phyloP scores from a whole-genome alignment of 2,113 vertebrate genomes.

The Ammodytes marinus region DNA sequence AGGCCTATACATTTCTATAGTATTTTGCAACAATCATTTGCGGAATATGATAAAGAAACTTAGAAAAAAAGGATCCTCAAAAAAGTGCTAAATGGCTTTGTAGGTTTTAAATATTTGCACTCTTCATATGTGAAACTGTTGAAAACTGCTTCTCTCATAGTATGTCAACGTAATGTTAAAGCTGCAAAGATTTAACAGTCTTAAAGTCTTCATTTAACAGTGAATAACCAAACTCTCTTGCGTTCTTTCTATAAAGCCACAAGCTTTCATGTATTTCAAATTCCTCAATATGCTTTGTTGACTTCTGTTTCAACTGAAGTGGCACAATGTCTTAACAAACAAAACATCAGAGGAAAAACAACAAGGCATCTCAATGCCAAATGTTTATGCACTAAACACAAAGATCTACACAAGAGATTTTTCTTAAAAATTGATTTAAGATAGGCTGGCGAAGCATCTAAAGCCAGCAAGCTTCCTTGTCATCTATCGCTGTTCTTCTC shows the following conservation, averaged over 20 bases:
- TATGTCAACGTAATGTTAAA: slow-evolving; percentile 75
- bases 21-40: slow-evolving; percentile 39
- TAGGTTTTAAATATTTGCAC: slow-evolving; percentile 51
- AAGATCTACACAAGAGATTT: slow-evolving; percentile 48
- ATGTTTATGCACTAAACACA: slow-evolving; percentile 43
- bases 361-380: slow-evolving; percentile 40
- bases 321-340: slow-evolving; percentile 51
- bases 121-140: slow-evolving; percentile 55
- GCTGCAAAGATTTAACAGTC: slow-evolving; percentile 85
- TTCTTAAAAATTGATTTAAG: slow-evolving; percentile 37
- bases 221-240: slow-evolving; percentile 65
- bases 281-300: slow-evolving; percentile 33
- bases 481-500: slow-evolving; percentile 15
- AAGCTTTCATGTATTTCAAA: slow-evolving; percentile 52
- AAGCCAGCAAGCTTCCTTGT: slow-evolving; percentile 43
- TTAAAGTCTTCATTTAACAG: slow-evolving; percentile 78
- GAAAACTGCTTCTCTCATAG: slow-evolving; percentile 40
- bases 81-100: slow-evolving; percentile 49
- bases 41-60: slow-evolving; percentile 48
- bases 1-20: slow-evolving; percentile 32
- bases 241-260: slow-evolving; percentile 49
- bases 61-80: slow-evolving; percentile 29
- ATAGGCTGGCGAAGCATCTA: slow-evolving; percentile 45
- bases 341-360: slow-evolving; percentile 38
- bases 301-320: slow-evolving; percentile 32